Evolutionary conservation across 2,113 vertebrate species (phyloP).

Genomic region (Hyperoodon ampullatus): DNA sequence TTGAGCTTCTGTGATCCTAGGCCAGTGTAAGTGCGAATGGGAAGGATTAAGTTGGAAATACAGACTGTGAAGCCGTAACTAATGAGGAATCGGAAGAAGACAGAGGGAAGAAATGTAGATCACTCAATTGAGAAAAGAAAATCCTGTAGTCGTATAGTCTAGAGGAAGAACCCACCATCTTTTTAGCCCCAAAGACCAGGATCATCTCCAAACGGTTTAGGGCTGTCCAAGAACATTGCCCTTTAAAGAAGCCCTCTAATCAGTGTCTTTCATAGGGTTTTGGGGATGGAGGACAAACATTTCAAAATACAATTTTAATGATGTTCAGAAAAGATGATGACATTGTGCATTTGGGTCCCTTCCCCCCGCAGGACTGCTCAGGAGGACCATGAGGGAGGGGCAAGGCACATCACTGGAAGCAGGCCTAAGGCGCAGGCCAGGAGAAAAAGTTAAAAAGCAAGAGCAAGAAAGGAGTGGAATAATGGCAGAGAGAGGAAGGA

Average conservation of each 20-base stretch:
- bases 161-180: background rate
- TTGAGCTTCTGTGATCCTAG: background rate
- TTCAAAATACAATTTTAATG: background rate
- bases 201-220: background rate
- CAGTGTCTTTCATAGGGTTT: background rate
- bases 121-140: background rate
- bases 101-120: background rate
- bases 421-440: background rate
- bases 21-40: background rate
- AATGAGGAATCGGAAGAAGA: background rate
- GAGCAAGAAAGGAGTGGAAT: background rate
- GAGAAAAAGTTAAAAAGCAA: background rate
- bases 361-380: background rate
- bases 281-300: background rate
- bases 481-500: background rate
- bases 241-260: background rate
- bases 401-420: background rate
- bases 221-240: background rate
- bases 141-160: background rate
- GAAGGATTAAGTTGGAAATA: background rate
- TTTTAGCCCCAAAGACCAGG: background rate
- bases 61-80: background rate
- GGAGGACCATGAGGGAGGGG: background rate
- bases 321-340: background rate
- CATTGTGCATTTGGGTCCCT: background rate